Conservation (phyloP, 1,140 invertebrate genomes). For the Archivesica marissinica region DNA sequence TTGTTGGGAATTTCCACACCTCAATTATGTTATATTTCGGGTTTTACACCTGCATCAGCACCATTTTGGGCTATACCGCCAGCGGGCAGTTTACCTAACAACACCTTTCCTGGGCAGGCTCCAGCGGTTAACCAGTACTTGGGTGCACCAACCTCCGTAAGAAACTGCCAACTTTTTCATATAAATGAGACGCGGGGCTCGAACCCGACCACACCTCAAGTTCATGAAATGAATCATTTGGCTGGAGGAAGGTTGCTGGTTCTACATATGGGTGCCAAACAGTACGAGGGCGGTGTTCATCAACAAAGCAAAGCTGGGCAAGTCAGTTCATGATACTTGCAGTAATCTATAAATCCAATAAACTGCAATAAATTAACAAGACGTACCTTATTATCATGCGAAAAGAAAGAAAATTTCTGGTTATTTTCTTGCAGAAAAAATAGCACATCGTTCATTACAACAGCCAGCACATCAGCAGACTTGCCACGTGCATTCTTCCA, state of each 20-base stretch:
- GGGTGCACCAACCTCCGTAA: too few relatives aligned
- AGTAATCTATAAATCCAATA: background rate
- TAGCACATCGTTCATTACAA: constrained; percentile 95
- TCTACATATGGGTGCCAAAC: background rate
- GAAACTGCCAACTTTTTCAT: too few relatives aligned
- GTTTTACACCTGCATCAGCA: too few relatives aligned
- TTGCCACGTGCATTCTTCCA: constrained; percentile 84
- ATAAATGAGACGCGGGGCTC: too few relatives aligned
- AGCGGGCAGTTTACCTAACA: too few relatives aligned
- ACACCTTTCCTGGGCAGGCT: too few relatives aligned
- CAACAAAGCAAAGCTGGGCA: too few relatives aligned
- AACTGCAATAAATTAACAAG: background rate
- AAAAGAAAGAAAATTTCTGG: constrained; percentile 87
- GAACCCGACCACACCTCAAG: background rate
- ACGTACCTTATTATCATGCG: constrained; percentile 85
- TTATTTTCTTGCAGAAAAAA: constrained; percentile 96
- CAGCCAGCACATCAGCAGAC: constrained; percentile 90
- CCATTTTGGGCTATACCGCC: too few relatives aligned
- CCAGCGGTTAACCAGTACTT: too few relatives aligned
- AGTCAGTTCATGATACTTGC: background rate
- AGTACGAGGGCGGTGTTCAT: too few relatives aligned
- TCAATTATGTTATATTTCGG: too few relatives aligned
- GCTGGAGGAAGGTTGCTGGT: background rate
- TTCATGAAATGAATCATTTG: background rate
- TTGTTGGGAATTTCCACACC: too few relatives aligned